A percentile compares a stretch with the other conserved stretches of the same genome.
Conservation (phyloP, 2,113 vertebrate genomes). For the Albula glossodonta region DNA sequence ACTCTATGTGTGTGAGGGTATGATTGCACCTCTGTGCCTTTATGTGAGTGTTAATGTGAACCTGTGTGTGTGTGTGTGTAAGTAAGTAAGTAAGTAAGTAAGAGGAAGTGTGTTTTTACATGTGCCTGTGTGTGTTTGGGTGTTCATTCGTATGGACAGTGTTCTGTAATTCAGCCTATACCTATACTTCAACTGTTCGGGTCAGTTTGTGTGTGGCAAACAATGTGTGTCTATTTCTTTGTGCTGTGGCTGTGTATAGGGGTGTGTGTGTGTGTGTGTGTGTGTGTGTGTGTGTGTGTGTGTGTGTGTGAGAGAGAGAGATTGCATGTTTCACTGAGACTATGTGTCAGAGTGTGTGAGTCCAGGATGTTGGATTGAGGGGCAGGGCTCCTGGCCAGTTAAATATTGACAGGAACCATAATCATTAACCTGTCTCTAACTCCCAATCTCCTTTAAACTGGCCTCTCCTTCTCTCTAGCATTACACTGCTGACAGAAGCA, state of each 20-base stretch:
- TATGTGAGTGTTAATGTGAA: not conserved
- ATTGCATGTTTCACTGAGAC: conserved; percentile 33
- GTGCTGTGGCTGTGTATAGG: not conserved
- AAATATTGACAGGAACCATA: conserved; percentile 74
- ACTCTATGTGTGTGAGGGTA: too few species aligned
- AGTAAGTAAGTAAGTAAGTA: not conserved
- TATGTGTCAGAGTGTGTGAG: conserved; percentile 56
- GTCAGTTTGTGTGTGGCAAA: not conserved
- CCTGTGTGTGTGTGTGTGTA: not conserved
- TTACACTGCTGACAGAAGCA: conserved; percentile 48
- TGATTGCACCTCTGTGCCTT: too few species aligned
- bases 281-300: not conserved
- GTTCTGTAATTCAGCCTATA: too few species aligned
- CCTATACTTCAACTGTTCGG: not conserved
- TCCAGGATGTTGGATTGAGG: conserved; percentile 73
- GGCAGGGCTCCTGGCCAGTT: conserved; percentile 69
- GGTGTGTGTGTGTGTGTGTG: conserved; percentile 28
- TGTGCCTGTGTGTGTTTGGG: too few species aligned
- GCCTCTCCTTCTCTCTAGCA: conserved; percentile 56
- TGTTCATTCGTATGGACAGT: too few species aligned
- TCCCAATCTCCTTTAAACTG: conserved; percentile 68
- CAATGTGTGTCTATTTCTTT: not conserved
- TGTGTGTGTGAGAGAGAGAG: not conserved
- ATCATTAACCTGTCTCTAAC: conserved; percentile 72
- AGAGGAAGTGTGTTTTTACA: not conserved